Percentiles rank a stretch among this genome's conserved stretches.
Evolutionary conservation across 1,140 invertebrate genomes (phyloP).

Genomic region (Cephus cinctus): DNA sequence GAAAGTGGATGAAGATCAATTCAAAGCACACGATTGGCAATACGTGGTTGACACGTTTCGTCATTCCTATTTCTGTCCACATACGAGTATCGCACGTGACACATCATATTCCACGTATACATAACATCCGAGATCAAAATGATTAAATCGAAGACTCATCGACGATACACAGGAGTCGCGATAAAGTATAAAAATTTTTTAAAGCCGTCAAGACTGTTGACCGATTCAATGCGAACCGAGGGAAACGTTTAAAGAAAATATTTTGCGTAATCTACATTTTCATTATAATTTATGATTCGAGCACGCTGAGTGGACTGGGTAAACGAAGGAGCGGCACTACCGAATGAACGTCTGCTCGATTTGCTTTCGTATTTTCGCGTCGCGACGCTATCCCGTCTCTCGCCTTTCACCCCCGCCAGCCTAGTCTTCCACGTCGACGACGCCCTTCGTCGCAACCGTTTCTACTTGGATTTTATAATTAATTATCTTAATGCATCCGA

Average conservation of each 20-base stretch:
- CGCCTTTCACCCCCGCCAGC: slow-evolving; percentile 3
- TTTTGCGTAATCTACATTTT: slow-evolving; percentile 43
- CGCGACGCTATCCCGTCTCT: slow-evolving; percentile 4
- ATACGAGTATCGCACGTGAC: slow-evolving; percentile 13
- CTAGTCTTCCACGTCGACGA: too few relatives aligned
- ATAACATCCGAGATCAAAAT: background rate
- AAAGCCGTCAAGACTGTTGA: too few relatives aligned
- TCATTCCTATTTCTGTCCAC: slow-evolving; percentile 31
- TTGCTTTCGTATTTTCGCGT: slow-evolving; percentile 30
- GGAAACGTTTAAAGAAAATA: slow-evolving; percentile 25
- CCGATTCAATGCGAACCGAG: background rate
- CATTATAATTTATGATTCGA: slow-evolving; percentile 37
- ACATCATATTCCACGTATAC: slow-evolving; percentile 6
- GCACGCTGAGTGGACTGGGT: slow-evolving; percentile 24
- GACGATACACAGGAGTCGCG: slow-evolving; percentile 2
- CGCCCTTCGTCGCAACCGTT: slow-evolving; percentile 5
- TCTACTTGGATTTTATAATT: slow-evolving; percentile 33
- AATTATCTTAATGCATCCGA: slow-evolving; percentile 40
- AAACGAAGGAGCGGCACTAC: slow-evolving; percentile 35
- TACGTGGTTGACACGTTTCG: slow-evolving; percentile 6
- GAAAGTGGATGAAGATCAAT: background rate
- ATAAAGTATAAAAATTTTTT: slow-evolving; percentile 19
- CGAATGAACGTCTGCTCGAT: slow-evolving; percentile 19
- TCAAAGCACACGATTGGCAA: slow-evolving; percentile 29
- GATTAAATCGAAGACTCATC: slow-evolving; percentile 1